Conservation (phyloP, 2,888 invertebrate species). For the Criorhina ranunculi region DNA sequence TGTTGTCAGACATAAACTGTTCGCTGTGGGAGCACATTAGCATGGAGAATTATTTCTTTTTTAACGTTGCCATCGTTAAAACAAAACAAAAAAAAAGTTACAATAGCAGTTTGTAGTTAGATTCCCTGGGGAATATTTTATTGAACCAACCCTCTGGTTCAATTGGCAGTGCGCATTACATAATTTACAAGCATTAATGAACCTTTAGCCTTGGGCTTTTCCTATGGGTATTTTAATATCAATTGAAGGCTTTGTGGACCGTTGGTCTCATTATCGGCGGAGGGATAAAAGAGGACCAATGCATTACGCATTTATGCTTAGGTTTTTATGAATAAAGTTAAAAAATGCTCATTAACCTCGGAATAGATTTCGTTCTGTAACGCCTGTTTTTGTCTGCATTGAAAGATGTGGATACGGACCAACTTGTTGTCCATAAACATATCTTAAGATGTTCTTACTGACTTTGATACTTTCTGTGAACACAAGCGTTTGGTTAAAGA, state of each 20-base stretch:
- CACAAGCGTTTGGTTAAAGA: too few relatives aligned
- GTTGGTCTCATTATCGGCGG: slow-evolving; percentile 33
- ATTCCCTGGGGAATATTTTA: slow-evolving; percentile 56
- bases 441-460: too few relatives aligned
- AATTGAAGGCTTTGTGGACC: slow-evolving; percentile 29
- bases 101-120: slow-evolving; percentile 34
- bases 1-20: slow-evolving; percentile 35
- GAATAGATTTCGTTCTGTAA: too few relatives aligned
- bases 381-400: too few relatives aligned
- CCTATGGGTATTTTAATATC: slow-evolving; percentile 55
- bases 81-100: slow-evolving; percentile 57
- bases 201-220: slow-evolving; percentile 40
- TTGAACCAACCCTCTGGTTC: slow-evolving; percentile 39
- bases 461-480: too few relatives aligned
- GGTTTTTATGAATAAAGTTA: not conserved
- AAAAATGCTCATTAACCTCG: too few relatives aligned
- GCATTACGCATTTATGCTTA: too few relatives aligned
- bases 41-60: slow-evolving; percentile 54
- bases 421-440: too few relatives aligned
- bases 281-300: slow-evolving; percentile 32
- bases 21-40: slow-evolving; percentile 63
- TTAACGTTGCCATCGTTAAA: slow-evolving; percentile 59
- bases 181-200: slow-evolving; percentile 61
- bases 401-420: too few relatives aligned
- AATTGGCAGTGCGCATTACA: slow-evolving; percentile 49